These are phyloP conservation scores for Dryococelus australis DNA, from an alignment of 2,888 invertebrate genomes.

Conservation along the genomic window DNA sequence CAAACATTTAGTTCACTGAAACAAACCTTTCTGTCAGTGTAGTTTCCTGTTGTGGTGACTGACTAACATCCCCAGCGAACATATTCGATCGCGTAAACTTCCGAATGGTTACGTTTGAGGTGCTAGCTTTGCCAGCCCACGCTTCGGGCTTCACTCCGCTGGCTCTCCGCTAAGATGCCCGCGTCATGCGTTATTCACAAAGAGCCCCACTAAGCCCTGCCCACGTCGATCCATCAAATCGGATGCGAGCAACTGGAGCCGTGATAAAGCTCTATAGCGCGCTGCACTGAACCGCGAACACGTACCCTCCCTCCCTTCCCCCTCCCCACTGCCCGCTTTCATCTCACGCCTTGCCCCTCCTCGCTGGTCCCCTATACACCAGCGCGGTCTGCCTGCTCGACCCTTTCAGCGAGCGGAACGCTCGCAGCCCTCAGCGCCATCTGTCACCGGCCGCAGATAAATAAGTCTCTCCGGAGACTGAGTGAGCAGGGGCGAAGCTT, in stretches of 20 bases:
- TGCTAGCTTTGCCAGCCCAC: too few species aligned
- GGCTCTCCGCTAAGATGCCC: background rate
- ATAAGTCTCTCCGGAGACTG: background rate
- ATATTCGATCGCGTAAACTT: too few species aligned
- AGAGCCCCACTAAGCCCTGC: background rate
- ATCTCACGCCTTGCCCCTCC: too few species aligned
- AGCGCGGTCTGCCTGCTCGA: background rate
- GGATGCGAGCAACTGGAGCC: constrained; percentile 7
- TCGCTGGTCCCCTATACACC: background rate
- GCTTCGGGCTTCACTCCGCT: background rate
- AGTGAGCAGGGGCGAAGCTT: too few species aligned
- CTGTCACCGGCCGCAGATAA: background rate
- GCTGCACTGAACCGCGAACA: background rate
- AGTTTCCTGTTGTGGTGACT: too few species aligned
- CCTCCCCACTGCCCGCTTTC: background rate
- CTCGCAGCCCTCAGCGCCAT: background rate
- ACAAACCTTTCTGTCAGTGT: too few species aligned
- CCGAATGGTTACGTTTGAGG: too few species aligned
- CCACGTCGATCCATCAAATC: constrained; percentile 16
- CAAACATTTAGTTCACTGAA: too few species aligned
- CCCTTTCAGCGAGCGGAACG: background rate
- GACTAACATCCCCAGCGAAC: too few species aligned
- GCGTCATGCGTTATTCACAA: background rate
- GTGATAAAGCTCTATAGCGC: background rate
- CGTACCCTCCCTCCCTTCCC: background rate